Evolutionary conservation across 2,797 vertebrate genomes (phyloP).

Genomic region (Chelmon rostratus): DNA sequence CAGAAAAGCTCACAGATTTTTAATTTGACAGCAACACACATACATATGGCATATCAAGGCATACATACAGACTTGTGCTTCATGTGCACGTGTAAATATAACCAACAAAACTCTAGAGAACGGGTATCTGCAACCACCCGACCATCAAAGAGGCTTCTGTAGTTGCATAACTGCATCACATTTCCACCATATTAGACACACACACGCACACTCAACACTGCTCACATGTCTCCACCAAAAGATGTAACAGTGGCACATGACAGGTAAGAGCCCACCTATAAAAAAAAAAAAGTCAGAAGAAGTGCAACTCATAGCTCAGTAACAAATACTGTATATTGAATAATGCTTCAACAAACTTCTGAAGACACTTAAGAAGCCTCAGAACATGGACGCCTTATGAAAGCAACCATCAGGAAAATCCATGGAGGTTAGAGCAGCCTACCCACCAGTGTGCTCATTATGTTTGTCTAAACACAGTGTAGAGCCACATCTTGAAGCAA

Average conservation of each 20-base stretch:
- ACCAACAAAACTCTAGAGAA: neutral
- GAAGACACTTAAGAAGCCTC: constrained; percentile 6
- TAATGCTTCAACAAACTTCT: constrained; percentile 34
- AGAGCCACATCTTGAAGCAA: constrained; percentile 28
- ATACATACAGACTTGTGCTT: neutral
- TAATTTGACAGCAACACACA: neutral
- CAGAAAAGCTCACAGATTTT: neutral
- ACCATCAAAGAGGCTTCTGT: neutral
- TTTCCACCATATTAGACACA: no score
- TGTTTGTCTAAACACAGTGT: constrained; percentile 32
- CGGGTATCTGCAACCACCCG: neutral
- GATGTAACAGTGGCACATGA: neutral
- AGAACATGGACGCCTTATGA: constrained; percentile 27
- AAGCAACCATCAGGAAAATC: constrained; percentile 50
- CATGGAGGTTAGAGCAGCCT: constrained; percentile 26
- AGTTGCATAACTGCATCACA: neutral
- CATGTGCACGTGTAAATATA: neutral
- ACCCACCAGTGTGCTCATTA: constrained; percentile 56
- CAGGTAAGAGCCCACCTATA: neutral
- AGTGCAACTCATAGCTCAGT: neutral
- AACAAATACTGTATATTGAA: constrained; percentile 19
- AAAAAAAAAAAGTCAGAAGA: neutral
- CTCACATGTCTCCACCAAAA: neutral
- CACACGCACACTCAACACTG: neutral
- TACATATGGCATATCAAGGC: neutral